phyloP scores from a whole-genome alignment of 1,140 invertebrate species.

The Temnothorax longispinosus region DNA sequence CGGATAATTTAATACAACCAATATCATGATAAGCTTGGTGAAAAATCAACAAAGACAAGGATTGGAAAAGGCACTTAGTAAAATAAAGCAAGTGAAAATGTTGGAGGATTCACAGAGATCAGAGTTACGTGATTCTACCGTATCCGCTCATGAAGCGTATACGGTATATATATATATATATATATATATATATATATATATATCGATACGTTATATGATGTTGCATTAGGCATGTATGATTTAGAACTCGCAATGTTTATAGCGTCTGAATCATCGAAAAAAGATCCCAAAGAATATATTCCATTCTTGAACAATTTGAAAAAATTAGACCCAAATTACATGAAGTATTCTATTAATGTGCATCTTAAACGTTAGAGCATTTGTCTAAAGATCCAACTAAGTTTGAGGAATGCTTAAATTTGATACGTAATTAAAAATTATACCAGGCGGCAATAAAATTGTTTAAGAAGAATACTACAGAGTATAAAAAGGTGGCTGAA shows the following conservation, averaged over 20 bases:
- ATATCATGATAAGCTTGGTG: slow-evolving; percentile 91
- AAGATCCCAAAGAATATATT: slow-evolving; percentile 97
- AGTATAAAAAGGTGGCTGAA: slow-evolving; percentile 87
- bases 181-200: no score
- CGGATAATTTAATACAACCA: slow-evolving; percentile 87
- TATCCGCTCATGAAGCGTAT: slow-evolving; percentile 86
- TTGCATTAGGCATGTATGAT: slow-evolving; percentile 96
- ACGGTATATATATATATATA: no score
- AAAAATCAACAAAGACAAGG: slow-evolving; percentile 88
- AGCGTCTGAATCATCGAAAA: slow-evolving; percentile 92
- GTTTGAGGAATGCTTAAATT: slow-evolving; percentile 89
- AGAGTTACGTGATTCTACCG: not conserved
- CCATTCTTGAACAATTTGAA: slow-evolving; percentile 93
- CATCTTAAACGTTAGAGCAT: slow-evolving; percentile 92
- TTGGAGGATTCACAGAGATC: slow-evolving; percentile 64
- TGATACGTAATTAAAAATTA: slow-evolving; percentile 90
- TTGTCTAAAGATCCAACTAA: slow-evolving; percentile 88
- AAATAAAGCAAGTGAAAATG: slow-evolving; percentile 83
- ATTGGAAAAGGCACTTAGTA: slow-evolving; percentile 88
- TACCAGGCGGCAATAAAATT: slow-evolving; percentile 89
- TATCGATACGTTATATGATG: slow-evolving; percentile 93
- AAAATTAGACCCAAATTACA: slow-evolving; percentile 89
- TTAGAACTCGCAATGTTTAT: slow-evolving; percentile 94
- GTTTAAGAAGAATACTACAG: slow-evolving; percentile 85
- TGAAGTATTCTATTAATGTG: slow-evolving; percentile 93